Evolutionary conservation across 2,888 invertebrate genomes (phyloP).

Genomic region (Xestia rhomboidea): DNA sequence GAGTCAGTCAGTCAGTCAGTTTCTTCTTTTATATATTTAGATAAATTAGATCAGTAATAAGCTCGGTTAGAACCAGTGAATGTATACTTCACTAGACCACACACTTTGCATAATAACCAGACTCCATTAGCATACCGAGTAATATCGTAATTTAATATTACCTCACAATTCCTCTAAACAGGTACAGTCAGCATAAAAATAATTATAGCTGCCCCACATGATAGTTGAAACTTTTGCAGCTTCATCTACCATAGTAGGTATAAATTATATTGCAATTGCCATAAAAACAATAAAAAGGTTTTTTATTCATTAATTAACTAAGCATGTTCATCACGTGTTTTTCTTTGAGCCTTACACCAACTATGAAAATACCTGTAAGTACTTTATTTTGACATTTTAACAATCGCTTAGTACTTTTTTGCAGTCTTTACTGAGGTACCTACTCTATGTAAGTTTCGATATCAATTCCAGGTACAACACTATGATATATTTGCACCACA

Average conservation of each 20-base stretch:
- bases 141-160: conserved; percentile 40
- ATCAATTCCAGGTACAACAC: conserved; percentile 10
- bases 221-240: background rate
- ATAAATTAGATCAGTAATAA: conserved; percentile 13
- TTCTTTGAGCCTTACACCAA: background rate
- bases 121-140: conserved; percentile 37
- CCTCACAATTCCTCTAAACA: conserved; percentile 33
- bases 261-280: background rate
- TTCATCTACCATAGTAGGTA: background rate
- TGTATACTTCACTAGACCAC: conserved; percentile 38
- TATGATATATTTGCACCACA: conserved; percentile 33
- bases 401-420: background rate
- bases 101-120: conserved; percentile 43
- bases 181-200: background rate
- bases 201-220: background rate
- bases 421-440: background rate
- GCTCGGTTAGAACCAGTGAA: conserved; percentile 1
- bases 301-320: background rate
- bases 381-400: background rate
- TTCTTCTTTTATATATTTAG: too few relatives aligned
- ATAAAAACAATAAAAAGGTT: background rate
- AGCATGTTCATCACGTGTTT: background rate
- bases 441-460: background rate
- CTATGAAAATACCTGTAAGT: background rate
- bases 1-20: too few relatives aligned